A percentile compares a stretch with the other conserved stretches of the same genome.
phyloP scores from a whole-genome alignment of 2,113 vertebrate species.

The Sapajus apella region DNA sequence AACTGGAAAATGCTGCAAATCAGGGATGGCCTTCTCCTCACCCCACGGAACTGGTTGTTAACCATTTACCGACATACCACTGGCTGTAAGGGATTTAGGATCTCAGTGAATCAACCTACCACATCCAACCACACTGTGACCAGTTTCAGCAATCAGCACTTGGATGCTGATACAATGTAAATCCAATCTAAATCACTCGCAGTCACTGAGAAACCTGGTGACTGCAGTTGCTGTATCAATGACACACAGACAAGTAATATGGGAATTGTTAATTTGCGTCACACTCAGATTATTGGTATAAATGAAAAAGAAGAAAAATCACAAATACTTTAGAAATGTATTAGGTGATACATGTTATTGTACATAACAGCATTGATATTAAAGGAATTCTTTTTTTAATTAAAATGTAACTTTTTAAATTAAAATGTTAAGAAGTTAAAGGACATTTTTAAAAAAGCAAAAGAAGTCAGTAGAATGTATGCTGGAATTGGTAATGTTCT shows the following conservation, averaged over 20 bases:
- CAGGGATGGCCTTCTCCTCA: neutral
- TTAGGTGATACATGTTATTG: slow-evolving; percentile 25
- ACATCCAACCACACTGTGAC: neutral
- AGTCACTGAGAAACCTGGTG: neutral
- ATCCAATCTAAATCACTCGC: slow-evolving; percentile 29
- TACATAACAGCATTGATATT: neutral
- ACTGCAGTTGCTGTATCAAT: neutral
- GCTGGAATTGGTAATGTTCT: neutral
- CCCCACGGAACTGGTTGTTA: neutral
- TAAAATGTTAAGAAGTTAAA: neutral
- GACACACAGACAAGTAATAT: slow-evolving; percentile 9
- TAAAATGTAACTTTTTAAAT: too few species aligned
- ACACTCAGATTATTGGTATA: neutral
- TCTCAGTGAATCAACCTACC: slow-evolving; percentile 39
- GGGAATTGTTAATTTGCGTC: slow-evolving; percentile 4
- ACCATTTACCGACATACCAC: neutral
- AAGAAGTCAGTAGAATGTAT: neutral
- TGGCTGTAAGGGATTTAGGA: neutral
- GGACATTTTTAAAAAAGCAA: neutral
- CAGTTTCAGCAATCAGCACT: neutral
- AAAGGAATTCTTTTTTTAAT: neutral
- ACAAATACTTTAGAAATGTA: neutral
- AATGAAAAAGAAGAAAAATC: slow-evolving; percentile 38
- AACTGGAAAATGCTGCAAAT: neutral
- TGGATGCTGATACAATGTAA: slow-evolving; percentile 5